These are phyloP conservation scores for Chiloscyllium plagiosum DNA, from an alignment of 2,113 vertebrate species.

Conservation along the genomic window DNA sequence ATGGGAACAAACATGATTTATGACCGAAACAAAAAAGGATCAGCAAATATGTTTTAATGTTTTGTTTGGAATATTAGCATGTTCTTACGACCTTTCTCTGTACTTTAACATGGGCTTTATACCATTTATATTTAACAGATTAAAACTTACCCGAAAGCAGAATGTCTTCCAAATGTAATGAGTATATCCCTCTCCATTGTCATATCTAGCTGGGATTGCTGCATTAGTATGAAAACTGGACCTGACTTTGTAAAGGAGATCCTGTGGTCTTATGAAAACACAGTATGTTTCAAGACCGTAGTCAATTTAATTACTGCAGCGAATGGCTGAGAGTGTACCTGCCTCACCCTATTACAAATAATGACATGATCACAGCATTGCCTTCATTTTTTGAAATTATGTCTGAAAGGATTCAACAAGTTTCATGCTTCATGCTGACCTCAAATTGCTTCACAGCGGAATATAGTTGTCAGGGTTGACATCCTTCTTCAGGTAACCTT, in stretches of 20 bases:
- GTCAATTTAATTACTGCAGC: neutral
- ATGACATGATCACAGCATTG: neutral
- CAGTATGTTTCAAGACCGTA: neutral
- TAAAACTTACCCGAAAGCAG: neutral
- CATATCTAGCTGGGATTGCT: neutral
- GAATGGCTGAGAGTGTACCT: neutral
- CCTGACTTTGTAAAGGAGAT: neutral
- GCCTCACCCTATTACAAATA: neutral
- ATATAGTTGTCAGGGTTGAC: conserved; percentile 22
- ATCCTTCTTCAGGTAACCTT: neutral
- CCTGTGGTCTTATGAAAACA: neutral
- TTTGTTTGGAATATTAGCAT: neutral
- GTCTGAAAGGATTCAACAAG: conserved; percentile 23
- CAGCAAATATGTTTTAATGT: neutral
- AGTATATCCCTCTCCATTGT: neutral
- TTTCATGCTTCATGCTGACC: conserved; percentile 21
- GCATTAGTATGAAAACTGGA: neutral
- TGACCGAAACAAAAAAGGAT: neutral
- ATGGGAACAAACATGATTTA: neutral
- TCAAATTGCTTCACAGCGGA: neutral
- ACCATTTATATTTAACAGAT: neutral
- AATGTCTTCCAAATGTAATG: neutral
- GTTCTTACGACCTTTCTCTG: neutral
- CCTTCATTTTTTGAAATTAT: conserved; percentile 18
- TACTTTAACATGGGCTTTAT: neutral